Conservation (phyloP, 2,113 vertebrate genomes). For the Thamnaconus septentrionalis region DNA sequence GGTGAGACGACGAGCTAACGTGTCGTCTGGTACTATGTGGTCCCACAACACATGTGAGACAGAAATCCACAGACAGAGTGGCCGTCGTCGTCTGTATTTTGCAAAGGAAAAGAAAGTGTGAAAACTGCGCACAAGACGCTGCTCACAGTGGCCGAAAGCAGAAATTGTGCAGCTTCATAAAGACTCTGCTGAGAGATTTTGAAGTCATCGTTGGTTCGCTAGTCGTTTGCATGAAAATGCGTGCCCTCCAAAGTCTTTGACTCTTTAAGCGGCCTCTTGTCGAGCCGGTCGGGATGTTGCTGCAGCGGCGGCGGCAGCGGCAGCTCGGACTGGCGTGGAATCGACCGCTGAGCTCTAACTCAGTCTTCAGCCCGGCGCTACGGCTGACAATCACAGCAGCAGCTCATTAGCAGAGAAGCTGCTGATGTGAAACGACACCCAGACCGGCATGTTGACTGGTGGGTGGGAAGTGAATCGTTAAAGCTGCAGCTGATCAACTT, state of each 20-base stretch:
- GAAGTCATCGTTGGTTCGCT: too few relatives aligned
- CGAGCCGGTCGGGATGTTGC: conserved; percentile 17
- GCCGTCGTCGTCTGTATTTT: too few relatives aligned
- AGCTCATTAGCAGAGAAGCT: conserved; percentile 62
- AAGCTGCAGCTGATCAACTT: conserved; percentile 37
- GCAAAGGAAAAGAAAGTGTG: too few relatives aligned
- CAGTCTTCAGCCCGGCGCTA: conserved; percentile 24
- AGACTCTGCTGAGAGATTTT: too few relatives aligned
- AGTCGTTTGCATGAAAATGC: conserved; percentile 5
- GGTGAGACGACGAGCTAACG: too few relatives aligned
- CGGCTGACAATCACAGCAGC: conserved; percentile 60
- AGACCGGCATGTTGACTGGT: conserved; percentile 41
- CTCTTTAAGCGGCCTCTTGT: conserved; percentile 1
- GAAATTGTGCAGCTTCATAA: too few relatives aligned
- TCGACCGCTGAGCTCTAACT: conserved; percentile 49
- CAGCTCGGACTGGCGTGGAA: conserved; percentile 32
- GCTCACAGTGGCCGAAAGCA: too few relatives aligned
- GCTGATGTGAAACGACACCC: conserved; percentile 55
- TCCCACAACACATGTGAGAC: too few relatives aligned
- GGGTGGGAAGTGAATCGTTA: conserved; percentile 39
- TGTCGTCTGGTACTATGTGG: too few relatives aligned
- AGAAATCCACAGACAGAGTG: too few relatives aligned
- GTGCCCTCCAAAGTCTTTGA: conserved; percentile 5
- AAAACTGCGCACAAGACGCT: too few relatives aligned
- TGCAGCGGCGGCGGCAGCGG: conserved; percentile 25